Evolutionary conservation across 1,140 invertebrate genomes (phyloP), one percentile per base, ranked within the genome.

Genomic region (Zaprionus lachaisei): DNA sequence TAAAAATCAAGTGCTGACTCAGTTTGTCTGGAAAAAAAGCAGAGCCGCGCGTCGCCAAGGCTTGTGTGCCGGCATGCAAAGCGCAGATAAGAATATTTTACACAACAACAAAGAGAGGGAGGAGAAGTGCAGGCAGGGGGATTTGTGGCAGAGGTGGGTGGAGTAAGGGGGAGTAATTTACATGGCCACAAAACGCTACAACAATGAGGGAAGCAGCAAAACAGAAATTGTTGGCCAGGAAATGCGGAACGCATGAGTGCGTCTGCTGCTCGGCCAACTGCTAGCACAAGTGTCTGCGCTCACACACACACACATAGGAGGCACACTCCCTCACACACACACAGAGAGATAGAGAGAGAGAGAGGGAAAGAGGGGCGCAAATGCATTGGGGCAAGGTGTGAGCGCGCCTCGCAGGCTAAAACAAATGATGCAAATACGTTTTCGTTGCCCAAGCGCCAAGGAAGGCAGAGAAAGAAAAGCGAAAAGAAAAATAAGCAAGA

Each of bases 401-500:
- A 58, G 60, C 63, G 26, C 37, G 68, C 68, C 54, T 65, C 22
- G 17, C 51, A 31, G 78, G 67, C 76, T 90, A 80, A 92, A 87
- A 91, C 89, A 91, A 91, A 91, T 91, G 89, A 91, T 91, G 90
- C 90, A 91, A 91, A 91, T 91, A 85, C 80, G 79, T 91, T 91
- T 79, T 62, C 80, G 34, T n/a, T 62, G 77, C 71, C 66, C 28
- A 47, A 47, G 22, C 20, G 22, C 34, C 47, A 34, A 17, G 12
- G 5, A 20, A n/a, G 5, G 54, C 26, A 26, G 7, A 22, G n/a
- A 54, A 60, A 60, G 15, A 24, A 70, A 70, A 63, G 4, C 31
- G 54, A 69, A 73, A 77, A 80, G 68, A 80, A 80, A 77, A 77
- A 80, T 80, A 61, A 58, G 15, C 54, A 24, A 61, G 70, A 69